Base-by-base conservation (phyloP, 2,888 invertebrate species). In the Notodonta ziczac region DNA sequence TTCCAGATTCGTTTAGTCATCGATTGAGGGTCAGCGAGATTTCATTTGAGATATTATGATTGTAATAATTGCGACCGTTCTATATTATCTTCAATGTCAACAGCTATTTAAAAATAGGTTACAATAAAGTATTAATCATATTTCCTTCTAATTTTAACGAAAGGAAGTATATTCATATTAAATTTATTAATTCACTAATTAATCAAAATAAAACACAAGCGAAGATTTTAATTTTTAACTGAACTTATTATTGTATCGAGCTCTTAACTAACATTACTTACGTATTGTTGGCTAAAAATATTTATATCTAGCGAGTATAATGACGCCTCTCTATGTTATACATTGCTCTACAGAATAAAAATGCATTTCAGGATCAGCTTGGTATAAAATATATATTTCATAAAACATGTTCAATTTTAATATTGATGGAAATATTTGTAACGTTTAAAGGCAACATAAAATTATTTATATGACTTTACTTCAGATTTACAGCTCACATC, bases 291-390 rank as follows among this genome's bases (percentile, higher is more conserved):
- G n/a, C 48, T 13, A 16, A 16, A 50, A 50, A 16, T 50, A 16
- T 2, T 50, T 50, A 50, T 3, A 16, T 16, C 50, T 50, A 50
- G 50, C 50, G 50, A 5, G 9, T 50, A 50, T 16, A 51, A 13
- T 35, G 35, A 24, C 24, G 2, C 24, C 24, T 24, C 24, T 54
- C 54, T 59, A 59, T n/a, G 48, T 65, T 59, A 57, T 52, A 74
- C 50, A 56, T 48, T 56, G 53, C 60, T 63, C 56, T 72, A 67
- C 56, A 57, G 24, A 72, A 62, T 69, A 69, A 64, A 73, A 73
- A 73, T 73, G 75, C 75, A 65, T 62, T 74, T 63, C 54, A 69
- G 72, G 62, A 65, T 67, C 56, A 58, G 54, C 46, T 13, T 46
- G 58, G 56, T 50, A 62, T 59, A 72, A 66, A 53, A 71, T 24